phyloP scores from a whole-genome alignment of 2,113 vertebrate genomes.

The Heterotis niloticus region DNA sequence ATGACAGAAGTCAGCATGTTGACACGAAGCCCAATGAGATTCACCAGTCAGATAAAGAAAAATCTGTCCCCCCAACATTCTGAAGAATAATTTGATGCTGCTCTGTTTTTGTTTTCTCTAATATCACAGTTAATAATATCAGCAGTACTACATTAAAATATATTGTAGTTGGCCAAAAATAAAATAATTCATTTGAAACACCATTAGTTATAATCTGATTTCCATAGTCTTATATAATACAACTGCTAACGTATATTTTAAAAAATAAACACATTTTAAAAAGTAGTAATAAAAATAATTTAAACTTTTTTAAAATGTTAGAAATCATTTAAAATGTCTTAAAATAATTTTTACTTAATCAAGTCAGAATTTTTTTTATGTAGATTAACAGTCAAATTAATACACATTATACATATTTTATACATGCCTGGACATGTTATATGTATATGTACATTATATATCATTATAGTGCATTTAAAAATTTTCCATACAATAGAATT shows the following conservation, averaged over 20 bases:
- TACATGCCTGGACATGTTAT: background rate
- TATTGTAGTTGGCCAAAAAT: background rate
- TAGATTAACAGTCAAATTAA: background rate
- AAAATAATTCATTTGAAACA: background rate
- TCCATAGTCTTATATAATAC: background rate
- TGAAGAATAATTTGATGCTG: background rate
- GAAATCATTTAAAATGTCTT: background rate
- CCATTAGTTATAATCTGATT: background rate
- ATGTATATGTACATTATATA: too few relatives aligned
- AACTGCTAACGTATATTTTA: background rate
- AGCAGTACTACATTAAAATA: background rate
- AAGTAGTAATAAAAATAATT: background rate
- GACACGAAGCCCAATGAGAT: constrained; percentile 15
- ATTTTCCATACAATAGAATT: background rate
- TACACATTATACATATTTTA: background rate
- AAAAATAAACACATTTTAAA: constrained; percentile 20
- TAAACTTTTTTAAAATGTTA: too few relatives aligned
- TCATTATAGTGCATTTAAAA: background rate
- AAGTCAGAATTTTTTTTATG: background rate
- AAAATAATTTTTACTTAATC: background rate
- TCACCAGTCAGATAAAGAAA: constrained; percentile 18
- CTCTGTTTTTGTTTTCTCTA: background rate
- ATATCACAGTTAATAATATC: constrained; percentile 6
- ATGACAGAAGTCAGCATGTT: constrained; percentile 17
- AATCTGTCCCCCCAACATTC: constrained; percentile 15